Conservation (phyloP, 1,140 invertebrate genomes). For the Maconellicoccus hirsutus region DNA sequence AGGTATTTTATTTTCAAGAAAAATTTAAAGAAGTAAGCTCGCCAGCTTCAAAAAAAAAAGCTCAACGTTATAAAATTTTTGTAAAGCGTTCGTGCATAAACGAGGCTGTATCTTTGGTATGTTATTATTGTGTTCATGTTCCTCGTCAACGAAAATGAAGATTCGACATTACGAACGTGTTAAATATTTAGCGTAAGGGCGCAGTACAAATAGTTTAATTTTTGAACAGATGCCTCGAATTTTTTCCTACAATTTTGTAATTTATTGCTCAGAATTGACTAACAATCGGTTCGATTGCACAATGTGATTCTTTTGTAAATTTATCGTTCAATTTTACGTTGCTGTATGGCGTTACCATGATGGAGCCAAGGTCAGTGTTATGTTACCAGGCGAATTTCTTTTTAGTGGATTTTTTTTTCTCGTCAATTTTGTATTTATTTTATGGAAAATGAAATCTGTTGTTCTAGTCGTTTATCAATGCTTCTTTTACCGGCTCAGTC, state of each 20-base stretch:
- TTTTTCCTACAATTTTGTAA: neutral
- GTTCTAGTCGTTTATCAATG: neutral
- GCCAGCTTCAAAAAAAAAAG: neutral
- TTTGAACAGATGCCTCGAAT: neutral
- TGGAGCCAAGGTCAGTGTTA: neutral
- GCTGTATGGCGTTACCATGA: neutral
- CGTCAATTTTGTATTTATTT: neutral
- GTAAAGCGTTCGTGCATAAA: neutral
- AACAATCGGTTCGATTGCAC: neutral
- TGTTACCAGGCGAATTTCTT: neutral
- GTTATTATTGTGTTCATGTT: neutral
- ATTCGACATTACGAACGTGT: too few species aligned
- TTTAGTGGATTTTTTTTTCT: neutral
- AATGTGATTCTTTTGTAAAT: constrained; percentile 9
- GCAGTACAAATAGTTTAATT: neutral
- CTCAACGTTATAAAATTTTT: neutral
- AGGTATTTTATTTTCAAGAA: neutral
- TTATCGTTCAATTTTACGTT: neutral
- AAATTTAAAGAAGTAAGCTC: neutral
- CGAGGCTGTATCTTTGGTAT: neutral
- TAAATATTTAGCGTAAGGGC: too few species aligned
- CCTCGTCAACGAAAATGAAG: neutral
- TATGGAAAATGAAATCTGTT: neutral
- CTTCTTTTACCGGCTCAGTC: neutral
- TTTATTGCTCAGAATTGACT: neutral